These are phyloP conservation scores for Thunnus maccoyii DNA, from an alignment of 2,113 vertebrate genomes.

Conservation along the genomic window DNA sequence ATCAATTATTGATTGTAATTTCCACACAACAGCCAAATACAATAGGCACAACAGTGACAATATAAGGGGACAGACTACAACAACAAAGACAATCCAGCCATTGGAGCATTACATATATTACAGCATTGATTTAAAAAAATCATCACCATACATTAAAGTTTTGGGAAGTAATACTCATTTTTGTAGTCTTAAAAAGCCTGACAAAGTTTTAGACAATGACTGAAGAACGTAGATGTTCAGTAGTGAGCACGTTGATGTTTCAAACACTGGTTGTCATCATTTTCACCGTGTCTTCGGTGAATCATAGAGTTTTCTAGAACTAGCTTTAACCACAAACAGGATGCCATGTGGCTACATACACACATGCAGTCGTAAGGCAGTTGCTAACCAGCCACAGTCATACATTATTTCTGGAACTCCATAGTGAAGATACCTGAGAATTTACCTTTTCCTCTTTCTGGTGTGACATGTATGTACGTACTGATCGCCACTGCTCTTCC, in stretches of 20 bases:
- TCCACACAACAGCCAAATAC: not conserved
- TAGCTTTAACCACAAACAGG: constrained; percentile 77
- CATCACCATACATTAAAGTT: not conserved
- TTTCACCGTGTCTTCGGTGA: constrained; percentile 33
- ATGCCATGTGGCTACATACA: constrained; percentile 72
- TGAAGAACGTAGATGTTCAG: not conserved
- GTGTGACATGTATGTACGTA: not conserved
- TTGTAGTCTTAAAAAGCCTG: not conserved
- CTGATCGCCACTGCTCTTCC: not conserved
- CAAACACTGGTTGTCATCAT: constrained; percentile 5
- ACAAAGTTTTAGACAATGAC: not conserved
- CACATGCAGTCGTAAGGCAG: constrained; percentile 45
- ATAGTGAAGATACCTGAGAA: constrained; percentile 24
- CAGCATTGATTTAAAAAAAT: not conserved
- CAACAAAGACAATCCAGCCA: not conserved
- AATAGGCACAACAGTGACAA: too few species aligned
- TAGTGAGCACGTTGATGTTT: constrained; percentile 2
- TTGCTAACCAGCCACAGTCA: constrained; percentile 41
- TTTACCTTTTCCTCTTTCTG: not conserved
- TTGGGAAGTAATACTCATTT: not conserved
- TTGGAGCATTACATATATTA: not conserved
- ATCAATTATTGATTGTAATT: not conserved
- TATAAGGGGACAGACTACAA: too few species aligned
- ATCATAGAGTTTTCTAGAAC: constrained; percentile 75
- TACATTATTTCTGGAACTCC: constrained; percentile 30